These are phyloP conservation scores for Melangyna quadrimaculata DNA, from an alignment of 2,888 invertebrate species.

Conservation along the genomic window DNA sequence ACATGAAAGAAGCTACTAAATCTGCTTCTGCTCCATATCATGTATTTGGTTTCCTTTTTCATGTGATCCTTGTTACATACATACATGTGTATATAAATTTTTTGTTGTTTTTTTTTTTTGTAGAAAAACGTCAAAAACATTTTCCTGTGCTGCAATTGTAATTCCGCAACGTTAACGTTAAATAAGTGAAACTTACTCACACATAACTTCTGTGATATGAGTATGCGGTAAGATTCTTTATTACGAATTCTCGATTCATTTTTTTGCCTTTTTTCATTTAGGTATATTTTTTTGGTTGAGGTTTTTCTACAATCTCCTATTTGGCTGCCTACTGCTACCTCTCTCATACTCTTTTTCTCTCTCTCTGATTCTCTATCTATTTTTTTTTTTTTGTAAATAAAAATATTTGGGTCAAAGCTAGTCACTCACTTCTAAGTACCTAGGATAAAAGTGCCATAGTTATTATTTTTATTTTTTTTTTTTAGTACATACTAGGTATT, in stretches of 20 bases:
- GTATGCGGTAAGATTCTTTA: conserved; percentile 46
- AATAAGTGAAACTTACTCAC: conserved; percentile 56
- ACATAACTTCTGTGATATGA: conserved; percentile 36
- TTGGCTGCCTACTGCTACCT: conserved; percentile 12
- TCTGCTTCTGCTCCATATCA: conserved; percentile 33
- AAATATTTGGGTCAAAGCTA: conserved; percentile 80
- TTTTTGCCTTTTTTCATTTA: not conserved
- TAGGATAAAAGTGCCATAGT: conserved; percentile 59
- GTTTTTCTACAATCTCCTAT: conserved; percentile 11
- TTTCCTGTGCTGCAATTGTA: conserved; percentile 53
- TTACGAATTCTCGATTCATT: conserved; percentile 33
- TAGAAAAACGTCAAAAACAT: conserved; percentile 52
- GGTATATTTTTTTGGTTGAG: conserved; percentile 9
- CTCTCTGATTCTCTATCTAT: conserved; percentile 64
- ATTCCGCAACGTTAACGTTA: conserved; percentile 53
- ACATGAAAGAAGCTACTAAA: conserved; percentile 43
- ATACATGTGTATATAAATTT: no score
- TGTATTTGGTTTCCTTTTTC: conserved; percentile 32
- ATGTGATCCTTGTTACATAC: not conserved
- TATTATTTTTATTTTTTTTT: conserved; percentile 31
- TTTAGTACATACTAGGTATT: not conserved
- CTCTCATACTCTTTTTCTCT: conserved; percentile 1
- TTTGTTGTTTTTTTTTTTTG: not conserved
- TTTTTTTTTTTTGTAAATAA: conserved; percentile 74
- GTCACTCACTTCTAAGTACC: conserved; percentile 78